These are phyloP conservation scores for Eupithecia abbreviata DNA, from an alignment of 2,888 invertebrate genomes.

Conservation along the genomic window DNA sequence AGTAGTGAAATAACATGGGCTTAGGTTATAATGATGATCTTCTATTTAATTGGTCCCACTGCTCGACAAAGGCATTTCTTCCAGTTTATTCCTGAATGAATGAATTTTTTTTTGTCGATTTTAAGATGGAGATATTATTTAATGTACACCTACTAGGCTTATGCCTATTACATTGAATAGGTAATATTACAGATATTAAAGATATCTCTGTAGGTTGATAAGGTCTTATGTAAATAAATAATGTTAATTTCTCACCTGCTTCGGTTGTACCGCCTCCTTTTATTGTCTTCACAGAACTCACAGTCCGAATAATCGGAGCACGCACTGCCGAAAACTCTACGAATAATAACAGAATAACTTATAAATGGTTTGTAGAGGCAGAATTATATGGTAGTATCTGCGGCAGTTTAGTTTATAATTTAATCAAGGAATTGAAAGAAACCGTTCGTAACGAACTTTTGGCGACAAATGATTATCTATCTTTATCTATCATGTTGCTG, in stretches of 20 bases:
- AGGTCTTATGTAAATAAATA: too few species aligned
- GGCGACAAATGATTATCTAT: neutral
- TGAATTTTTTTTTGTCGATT: too few species aligned
- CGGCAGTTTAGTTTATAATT: too few species aligned
- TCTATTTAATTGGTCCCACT: neutral
- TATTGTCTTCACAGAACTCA: conserved; percentile 65
- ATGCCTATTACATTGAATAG: too few species aligned
- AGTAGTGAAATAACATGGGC: neutral
- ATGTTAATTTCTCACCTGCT: conserved; percentile 23
- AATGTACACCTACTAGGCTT: too few species aligned
- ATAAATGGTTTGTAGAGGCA: neutral
- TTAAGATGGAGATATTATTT: too few species aligned
- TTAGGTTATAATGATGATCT: neutral
- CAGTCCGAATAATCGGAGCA: conserved; percentile 78
- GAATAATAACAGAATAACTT: conserved; percentile 41
- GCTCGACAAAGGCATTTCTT: neutral
- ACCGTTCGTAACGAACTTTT: neutral
- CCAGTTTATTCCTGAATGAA: neutral
- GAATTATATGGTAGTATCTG: too few species aligned
- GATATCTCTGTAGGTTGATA: too few species aligned
- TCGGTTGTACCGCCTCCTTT: conserved; percentile 43
- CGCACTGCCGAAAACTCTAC: conserved; percentile 69
- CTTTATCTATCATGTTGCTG: neutral
- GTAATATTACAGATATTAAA: too few species aligned
- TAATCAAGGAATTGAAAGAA: neutral